A percentile compares a stretch with the other conserved stretches of the same genome.
phyloP scores from a whole-genome alignment of 2,888 invertebrate genomes.

The Epicampocera succincta region DNA sequence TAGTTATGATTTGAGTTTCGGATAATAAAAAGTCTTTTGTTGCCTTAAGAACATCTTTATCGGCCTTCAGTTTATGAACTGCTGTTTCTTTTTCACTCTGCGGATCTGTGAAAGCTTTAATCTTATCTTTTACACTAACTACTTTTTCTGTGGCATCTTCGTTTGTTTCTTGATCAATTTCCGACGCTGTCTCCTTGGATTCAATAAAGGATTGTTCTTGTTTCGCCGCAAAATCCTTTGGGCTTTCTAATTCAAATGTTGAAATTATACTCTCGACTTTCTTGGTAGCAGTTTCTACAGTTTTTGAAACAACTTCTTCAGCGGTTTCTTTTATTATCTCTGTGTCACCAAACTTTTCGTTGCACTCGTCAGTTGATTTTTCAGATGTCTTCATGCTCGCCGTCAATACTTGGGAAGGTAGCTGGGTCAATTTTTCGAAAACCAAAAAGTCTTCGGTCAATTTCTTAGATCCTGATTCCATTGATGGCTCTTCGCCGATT shows the following conservation, averaged over 20 bases:
- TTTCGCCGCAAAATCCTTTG: conserved; percentile 22
- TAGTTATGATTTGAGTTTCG: neutral
- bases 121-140: conserved; percentile 53
- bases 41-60: conserved; percentile 8
- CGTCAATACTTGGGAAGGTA: conserved; percentile 71
- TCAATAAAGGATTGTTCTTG: conserved; percentile 12
- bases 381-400: conserved; percentile 68
- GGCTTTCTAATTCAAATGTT: conserved; percentile 72
- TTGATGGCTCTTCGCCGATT: conserved; percentile 38
- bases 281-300: conserved; percentile 71
- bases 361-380: conserved; percentile 75
- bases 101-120: conserved; percentile 50
- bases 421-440: conserved; percentile 75
- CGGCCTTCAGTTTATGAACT: conserved; percentile 1
- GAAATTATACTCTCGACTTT: conserved; percentile 76
- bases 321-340: conserved; percentile 67
- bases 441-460: conserved; percentile 78
- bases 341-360: conserved; percentile 72
- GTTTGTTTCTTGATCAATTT: neutral
- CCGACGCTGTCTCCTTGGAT: neutral
- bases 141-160: neutral
- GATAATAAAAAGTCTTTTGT: conserved; percentile 27
- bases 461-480: conserved; percentile 75
- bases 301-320: conserved; percentile 69
- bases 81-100: conserved; percentile 22